These are phyloP conservation scores for Ormyrus rosae DNA, from an alignment of 2,888 invertebrate species.

Conservation along the genomic window DNA sequence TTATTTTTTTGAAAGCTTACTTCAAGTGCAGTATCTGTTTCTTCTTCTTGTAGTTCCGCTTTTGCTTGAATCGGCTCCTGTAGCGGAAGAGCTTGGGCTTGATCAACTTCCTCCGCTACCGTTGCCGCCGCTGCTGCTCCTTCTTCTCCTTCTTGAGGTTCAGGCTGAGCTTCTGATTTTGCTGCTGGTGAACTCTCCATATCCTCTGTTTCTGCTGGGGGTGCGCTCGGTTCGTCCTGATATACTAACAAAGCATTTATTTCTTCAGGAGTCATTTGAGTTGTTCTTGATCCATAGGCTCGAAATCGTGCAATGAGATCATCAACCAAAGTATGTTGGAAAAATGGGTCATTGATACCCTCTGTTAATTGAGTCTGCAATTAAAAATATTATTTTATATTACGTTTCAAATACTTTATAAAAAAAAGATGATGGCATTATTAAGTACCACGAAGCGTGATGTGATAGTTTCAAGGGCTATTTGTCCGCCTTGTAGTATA, in stretches of 20 bases:
- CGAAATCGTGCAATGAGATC: slow-evolving; percentile 59
- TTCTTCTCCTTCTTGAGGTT: slow-evolving; percentile 37
- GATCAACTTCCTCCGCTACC: neutral
- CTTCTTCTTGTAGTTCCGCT: too few relatives aligned
- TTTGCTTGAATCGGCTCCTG: too few relatives aligned
- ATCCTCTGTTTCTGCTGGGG: neutral
- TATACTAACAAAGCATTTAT: slow-evolving; percentile 64
- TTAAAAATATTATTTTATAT: neutral
- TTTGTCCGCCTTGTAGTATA: slow-evolving; percentile 70
- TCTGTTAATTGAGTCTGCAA: slow-evolving; percentile 57
- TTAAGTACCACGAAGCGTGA: slow-evolving; percentile 73
- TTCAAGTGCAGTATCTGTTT: too few relatives aligned
- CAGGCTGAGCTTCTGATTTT: slow-evolving; percentile 60
- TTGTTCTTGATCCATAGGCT: slow-evolving; percentile 58
- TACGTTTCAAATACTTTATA: neutral
- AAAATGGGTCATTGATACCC: slow-evolving; percentile 60
- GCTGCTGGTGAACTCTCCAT: slow-evolving; percentile 39
- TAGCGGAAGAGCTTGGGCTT: neutral
- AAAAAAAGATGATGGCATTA: neutral
- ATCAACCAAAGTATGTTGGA: slow-evolving; percentile 67
- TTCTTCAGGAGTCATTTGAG: slow-evolving; percentile 61
- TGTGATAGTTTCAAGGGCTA: slow-evolving; percentile 73
- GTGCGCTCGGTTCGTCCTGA: slow-evolving; percentile 56
- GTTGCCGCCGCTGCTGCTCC: too few relatives aligned
- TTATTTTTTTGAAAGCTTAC: neutral